These are phyloP conservation scores for Synanthedon myopaeformis DNA, from an alignment of 2,888 invertebrate species.

Conservation along the genomic window DNA sequence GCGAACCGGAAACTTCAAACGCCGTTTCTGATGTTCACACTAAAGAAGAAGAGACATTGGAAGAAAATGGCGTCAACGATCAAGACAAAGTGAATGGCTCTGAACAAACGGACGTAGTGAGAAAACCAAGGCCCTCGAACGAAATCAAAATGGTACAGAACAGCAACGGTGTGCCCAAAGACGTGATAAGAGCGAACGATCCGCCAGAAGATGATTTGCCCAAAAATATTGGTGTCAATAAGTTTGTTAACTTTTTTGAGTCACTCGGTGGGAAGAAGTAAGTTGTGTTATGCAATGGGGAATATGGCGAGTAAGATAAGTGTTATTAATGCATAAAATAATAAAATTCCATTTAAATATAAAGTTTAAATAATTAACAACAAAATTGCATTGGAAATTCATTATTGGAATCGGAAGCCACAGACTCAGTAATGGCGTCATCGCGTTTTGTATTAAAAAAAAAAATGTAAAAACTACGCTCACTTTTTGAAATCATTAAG, in stretches of 20 bases:
- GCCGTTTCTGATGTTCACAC: conserved; percentile 5
- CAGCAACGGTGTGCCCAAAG: conserved; percentile 42
- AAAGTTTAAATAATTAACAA: too few relatives aligned
- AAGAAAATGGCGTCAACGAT: conserved; percentile 14
- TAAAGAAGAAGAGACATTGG: not conserved
- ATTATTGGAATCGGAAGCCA: too few relatives aligned
- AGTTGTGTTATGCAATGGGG: conserved; percentile 2
- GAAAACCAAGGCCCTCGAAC: conserved; percentile 40
- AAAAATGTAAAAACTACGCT: too few relatives aligned
- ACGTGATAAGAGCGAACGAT: conserved; percentile 58
- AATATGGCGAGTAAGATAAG: too few relatives aligned
- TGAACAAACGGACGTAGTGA: conserved; percentile 11
- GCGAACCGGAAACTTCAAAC: conserved; percentile 11
- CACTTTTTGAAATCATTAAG: too few relatives aligned
- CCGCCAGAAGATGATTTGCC: conserved; percentile 61
- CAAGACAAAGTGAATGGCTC: conserved; percentile 1
- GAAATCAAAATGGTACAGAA: conserved; percentile 55
- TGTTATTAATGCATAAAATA: too few relatives aligned
- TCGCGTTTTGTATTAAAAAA: too few relatives aligned
- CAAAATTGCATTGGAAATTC: too few relatives aligned
- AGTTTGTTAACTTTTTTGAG: conserved; percentile 63
- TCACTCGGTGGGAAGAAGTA: conserved; percentile 60
- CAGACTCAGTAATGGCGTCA: too few relatives aligned
- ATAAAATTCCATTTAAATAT: too few relatives aligned
- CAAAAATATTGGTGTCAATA: conserved; percentile 62